Evolutionary conservation across 2,113 vertebrate genomes (phyloP).

Genomic region (Neolamprologus caudopunctatus): DNA sequence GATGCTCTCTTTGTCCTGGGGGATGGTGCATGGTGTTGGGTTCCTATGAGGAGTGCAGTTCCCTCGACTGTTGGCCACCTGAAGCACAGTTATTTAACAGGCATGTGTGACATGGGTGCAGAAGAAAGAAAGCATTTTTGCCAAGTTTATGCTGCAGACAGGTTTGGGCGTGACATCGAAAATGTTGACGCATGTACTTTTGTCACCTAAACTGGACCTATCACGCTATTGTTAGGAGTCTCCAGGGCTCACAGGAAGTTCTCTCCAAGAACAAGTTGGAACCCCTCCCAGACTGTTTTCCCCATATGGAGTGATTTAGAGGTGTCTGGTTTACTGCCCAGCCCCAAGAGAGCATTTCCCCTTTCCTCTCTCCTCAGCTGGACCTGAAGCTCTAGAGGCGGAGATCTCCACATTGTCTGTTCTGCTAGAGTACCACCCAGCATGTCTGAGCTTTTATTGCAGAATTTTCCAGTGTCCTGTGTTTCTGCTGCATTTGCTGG

Average conservation of each 20-base stretch:
- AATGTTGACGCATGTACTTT: background rate
- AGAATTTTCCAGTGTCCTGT: background rate
- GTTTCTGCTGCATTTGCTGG: background rate
- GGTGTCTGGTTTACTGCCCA: slow-evolving; percentile 41
- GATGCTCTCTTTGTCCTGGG: slow-evolving; percentile 89
- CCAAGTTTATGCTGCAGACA: background rate
- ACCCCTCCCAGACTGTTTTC: slow-evolving; percentile 46
- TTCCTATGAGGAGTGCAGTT: slow-evolving; percentile 86
- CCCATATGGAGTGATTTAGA: slow-evolving; percentile 73
- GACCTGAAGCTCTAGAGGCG: slow-evolving; percentile 11
- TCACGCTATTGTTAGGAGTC: slow-evolving; percentile 24
- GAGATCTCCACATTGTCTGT: slow-evolving; percentile 55
- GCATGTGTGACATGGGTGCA: background rate
- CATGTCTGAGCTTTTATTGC: slow-evolving; percentile 29
- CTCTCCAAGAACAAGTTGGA: slow-evolving; percentile 3
- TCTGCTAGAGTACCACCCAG: slow-evolving; percentile 16
- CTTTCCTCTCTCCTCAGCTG: slow-evolving; percentile 30
- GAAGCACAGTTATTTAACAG: slow-evolving; percentile 1
- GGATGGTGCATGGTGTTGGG: slow-evolving; percentile 83
- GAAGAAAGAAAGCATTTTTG: background rate
- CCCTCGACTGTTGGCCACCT: slow-evolving; percentile 86
- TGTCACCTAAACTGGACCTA: slow-evolving; percentile 9
- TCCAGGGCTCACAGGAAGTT: slow-evolving; percentile 49
- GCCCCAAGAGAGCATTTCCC: slow-evolving; percentile 51
- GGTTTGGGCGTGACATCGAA: background rate